Evolutionary conservation across 2,888 invertebrate genomes (phyloP), one percentile per base, ranked within the genome.

Genomic region (Sarcophaga subvicina): DNA sequence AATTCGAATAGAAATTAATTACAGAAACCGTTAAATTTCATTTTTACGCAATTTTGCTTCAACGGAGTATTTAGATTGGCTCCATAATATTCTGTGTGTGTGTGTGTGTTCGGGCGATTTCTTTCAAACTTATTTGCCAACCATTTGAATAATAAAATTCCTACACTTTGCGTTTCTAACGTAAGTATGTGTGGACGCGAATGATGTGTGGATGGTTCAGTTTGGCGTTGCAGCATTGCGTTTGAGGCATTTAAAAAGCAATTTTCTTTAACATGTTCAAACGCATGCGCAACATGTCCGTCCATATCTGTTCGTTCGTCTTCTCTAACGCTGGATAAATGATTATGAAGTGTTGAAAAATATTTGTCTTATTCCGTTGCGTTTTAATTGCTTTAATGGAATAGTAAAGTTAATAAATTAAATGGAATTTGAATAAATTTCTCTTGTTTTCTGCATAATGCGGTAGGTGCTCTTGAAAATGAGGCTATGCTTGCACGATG

Each of bases 21-120:
- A 75, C 62, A 79, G 17, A 83, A 82, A 85, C 85, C 75, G 82
- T 85, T 37, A 85, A 78, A 81, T 77, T 59, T 69, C 67, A 85
- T 85, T 78, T 85, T 78, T 82, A 79, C 78, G 75, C 82, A 70
- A 81, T 73, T 79, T 77, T 70, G 45, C 75, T 78, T 70, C 70
- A 37, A 2, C 37, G 2, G 2, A 37, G 8, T 37, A 54, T 45
- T 70, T 17, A 4, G 17, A 17, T 54, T 14, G 54, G 54, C 54
- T 54, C 17, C 17, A 54, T 54, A 54, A 54, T 14, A 54, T 14
- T 54, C 54, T 54, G 0, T 14, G 12, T 54, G 22, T 22, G 22
- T 22, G 22, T 22, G 22, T 22, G 22, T 22, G 54, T 14, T 54
- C 17, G 37, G 8, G 37, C 10, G 37, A 37, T 54, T 14, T 54